Percentiles rank a stretch among this genome's conserved stretches.
phyloP scores from a whole-genome alignment of 2,888 invertebrate genomes.

The Ornithoptera priamus region DNA sequence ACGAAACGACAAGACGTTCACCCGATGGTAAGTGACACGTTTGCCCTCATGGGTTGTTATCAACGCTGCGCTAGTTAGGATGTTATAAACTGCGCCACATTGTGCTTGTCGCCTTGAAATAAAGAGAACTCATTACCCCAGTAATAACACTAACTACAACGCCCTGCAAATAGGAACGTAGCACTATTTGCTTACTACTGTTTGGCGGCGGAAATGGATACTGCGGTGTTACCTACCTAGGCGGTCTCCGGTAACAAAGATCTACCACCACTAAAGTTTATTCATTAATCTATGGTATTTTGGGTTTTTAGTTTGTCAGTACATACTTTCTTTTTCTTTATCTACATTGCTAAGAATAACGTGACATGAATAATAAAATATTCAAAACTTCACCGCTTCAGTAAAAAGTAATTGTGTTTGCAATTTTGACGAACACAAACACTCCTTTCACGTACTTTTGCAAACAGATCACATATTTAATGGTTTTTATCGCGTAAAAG shows the following conservation, averaged over 20 bases:
- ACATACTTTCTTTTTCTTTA: conserved; percentile 27
- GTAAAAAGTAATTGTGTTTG: conserved; percentile 27
- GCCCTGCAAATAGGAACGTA: too few relatives aligned
- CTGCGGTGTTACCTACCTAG: too few relatives aligned
- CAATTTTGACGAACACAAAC: conserved; percentile 20
- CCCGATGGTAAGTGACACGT: neutral
- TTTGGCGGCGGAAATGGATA: too few relatives aligned
- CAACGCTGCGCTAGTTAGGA: too few relatives aligned
- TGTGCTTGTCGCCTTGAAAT: too few relatives aligned
- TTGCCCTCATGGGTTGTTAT: too few relatives aligned
- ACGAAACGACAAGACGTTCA: conserved; percentile 6
- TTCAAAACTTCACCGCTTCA: conserved; percentile 25
- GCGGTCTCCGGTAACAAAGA: too few relatives aligned
- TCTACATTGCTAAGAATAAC: conserved; percentile 29
- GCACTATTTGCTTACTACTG: too few relatives aligned
- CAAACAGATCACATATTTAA: conserved; percentile 20
- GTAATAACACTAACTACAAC: too few relatives aligned
- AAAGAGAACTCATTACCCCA: too few relatives aligned
- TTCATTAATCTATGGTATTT: conserved; percentile 5
- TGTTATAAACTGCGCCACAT: too few relatives aligned
- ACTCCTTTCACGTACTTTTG: conserved; percentile 24
- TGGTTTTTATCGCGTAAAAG: conserved; percentile 1
- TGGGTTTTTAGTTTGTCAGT: conserved; percentile 4
- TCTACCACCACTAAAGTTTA: neutral
- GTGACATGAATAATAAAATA: conserved; percentile 28